Evolutionary conservation across 2,113 vertebrate species (phyloP), one percentile per base, ranked within the genome.

Genomic region (Carassius auratus): DNA sequence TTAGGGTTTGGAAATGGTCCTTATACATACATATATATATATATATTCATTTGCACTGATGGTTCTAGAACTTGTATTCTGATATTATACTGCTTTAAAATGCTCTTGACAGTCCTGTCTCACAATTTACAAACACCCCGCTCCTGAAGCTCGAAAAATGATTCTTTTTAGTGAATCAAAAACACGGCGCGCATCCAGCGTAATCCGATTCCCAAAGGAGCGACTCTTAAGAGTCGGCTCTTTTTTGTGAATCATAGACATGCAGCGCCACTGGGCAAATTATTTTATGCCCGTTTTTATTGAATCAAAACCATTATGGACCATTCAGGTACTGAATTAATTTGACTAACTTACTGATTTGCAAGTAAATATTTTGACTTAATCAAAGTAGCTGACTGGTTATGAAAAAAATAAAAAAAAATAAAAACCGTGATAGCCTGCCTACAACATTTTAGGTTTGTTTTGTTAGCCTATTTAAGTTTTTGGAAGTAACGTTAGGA

Each of bases 91-190:
- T 1, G 52, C 52, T 8, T 0, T 59, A 21, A 59, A 8, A 59
- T 59, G 21, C 57, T 59, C 19, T 59, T 59, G 4, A 55, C 8
- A 45, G 42, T 45, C 5, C 19, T 59, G 55, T 57, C 17, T 57
- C 55, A 57, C 55, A 57, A 19, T 19, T 17, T 57, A 57, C 55
- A 19, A 57, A 21, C 19, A 59, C 7, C 6, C 57, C 2, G 3
- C 57, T 59, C 55, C 19, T 59, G 55, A 21, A 59, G 55, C 55
- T 75, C n/a, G 21, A 75, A 26, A 23, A 30, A 55, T 26, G 48
- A 8, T 2, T 76, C 23, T 76, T 76, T 76, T 48, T 30, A 50
- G 8, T 17, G 74, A 76, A 71, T 71, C 68, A 71, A 38, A 71
- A 38, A 8, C 48, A 52, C 74, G 8, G 23, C 30, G 23, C 13